Evolutionary conservation across 2,113 vertebrate species (phyloP), one percentile per base, ranked within the genome.

Genomic region (Sardina pilchardus): DNA sequence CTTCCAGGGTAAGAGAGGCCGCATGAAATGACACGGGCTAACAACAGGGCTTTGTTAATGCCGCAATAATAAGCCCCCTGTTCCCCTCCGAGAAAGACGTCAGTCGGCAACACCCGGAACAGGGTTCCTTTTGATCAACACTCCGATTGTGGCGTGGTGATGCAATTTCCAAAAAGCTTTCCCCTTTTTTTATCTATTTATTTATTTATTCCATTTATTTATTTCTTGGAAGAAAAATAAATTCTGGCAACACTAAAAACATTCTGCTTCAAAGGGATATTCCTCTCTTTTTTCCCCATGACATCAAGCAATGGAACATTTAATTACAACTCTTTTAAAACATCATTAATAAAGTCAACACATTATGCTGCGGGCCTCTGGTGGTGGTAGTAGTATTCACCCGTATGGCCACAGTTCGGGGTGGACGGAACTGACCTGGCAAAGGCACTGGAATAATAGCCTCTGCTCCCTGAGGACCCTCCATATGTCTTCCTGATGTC

Each of bases 401-500:
- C 30, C 36, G 71, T 34, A 30, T 26, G 7, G n/a, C 9, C 36
- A 14, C 30, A 30, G n/a, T 21, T 10, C 36, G n/a, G 24, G 19
- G 26, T 59, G 39, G 45, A 6, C 59, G 80, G 16, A 93, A 93
- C 94, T 92, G 88, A 99, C 98, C 98, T 99, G 89, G 97, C 98
- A 96, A 99, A 99, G 95, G 98, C 98, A 96, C 98, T 94, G 89
- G 98, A 99, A 87, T 97, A 99, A 95, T 99, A 99, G 83, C 97
- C 98, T 94, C 98, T 96, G 95, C 95, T 99, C 94, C 97, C 98
- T 87, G 97, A 98, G 91, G 98, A 97, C 44, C 98, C 98, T 75
- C 98, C 98, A 0, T 99, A 96, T 0, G 98, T 99, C 94, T 99
- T 99, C 93, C 97, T 97, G 93, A 99, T 99, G 92, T 99, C 98